These are phyloP conservation scores for Heliconius nattereri DNA, from an alignment of 1,140 invertebrate species.

Conservation along the genomic window DNA sequence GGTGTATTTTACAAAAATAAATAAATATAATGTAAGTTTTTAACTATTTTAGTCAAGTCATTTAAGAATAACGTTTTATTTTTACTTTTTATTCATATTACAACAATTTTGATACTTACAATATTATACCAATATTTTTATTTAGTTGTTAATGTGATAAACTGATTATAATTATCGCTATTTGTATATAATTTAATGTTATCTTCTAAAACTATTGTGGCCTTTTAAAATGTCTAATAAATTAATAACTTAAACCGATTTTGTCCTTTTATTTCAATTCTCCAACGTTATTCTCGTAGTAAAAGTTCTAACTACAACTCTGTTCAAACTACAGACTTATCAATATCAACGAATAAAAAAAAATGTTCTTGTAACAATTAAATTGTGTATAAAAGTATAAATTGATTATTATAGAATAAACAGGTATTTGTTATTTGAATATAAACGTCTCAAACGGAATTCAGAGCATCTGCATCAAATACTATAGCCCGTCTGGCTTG, in stretches of 20 bases:
- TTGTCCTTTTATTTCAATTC: slow-evolving; percentile 30
- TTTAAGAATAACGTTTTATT: slow-evolving; percentile 4
- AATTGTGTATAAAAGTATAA: too few relatives aligned
- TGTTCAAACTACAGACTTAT: too few relatives aligned
- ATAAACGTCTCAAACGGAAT: background rate
- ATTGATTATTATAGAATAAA: too few relatives aligned
- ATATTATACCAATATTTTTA: slow-evolving; percentile 19
- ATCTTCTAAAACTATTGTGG: slow-evolving; percentile 45
- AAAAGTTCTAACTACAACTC: too few relatives aligned
- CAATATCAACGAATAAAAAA: too few relatives aligned
- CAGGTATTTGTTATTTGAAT: background rate
- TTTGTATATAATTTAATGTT: slow-evolving; percentile 56
- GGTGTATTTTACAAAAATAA: slow-evolving; percentile 25
- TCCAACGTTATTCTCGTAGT: background rate
- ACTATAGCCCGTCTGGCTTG: background rate
- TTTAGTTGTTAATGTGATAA: slow-evolving; percentile 39
- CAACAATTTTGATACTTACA: slow-evolving; percentile 24
- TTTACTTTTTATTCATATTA: background rate
- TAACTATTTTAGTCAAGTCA: slow-evolving; percentile 20
- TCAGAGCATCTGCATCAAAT: background rate
- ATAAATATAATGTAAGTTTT: slow-evolving; percentile 23
- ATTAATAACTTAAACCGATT: slow-evolving; percentile 43
- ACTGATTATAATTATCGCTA: slow-evolving; percentile 36
- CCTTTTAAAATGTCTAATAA: slow-evolving; percentile 66
- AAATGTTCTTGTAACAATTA: too few relatives aligned